Base-by-base conservation (phyloP, 2,113 vertebrate genomes). In the Sula dactylatra region DNA sequence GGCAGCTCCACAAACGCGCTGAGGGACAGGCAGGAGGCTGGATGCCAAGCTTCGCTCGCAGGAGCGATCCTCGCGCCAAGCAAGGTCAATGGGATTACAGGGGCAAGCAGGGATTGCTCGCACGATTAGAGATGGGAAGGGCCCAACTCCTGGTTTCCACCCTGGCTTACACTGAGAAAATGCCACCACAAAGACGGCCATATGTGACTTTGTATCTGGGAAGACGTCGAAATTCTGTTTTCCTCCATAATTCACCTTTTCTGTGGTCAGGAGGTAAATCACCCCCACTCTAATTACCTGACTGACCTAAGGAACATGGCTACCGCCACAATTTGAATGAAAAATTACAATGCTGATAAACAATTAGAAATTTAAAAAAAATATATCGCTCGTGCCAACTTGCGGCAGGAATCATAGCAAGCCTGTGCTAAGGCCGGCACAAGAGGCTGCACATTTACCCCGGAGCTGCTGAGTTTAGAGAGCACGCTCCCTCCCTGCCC, bases 221-320 rank as follows among this genome's bases (percentile, higher is more conserved):
- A 40, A 34, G 44, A 6, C 61, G 29, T 13, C 34, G 47, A 40
- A 79, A 12, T 2, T 1, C 61, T 1, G 6, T 4, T 76, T 59
- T 42, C 70, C 81, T 49, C 54, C 44, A 0, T 5, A 59, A 36
- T 56, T 38, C 0, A 0, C 64, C 16, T 69, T 27, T 73, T 31
- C 79, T 31, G 79, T 1, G 0, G 56, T 14, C 44, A 18, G 56
- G 40, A 42, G 56, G 64, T 14, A 79, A 90, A 80, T 49, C 25
- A 8, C 4, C 25, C 6, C 27, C 9, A n/a, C 10, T 13, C 27
- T 3, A 40, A 56, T 5, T 7, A 40, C 40, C 25, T 2, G 19
- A 6, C 40, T 21, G 8, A 11, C 34, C 6, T 0, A 5, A 20
- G 36, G 32, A 34, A 69, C 36, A 0, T 0, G 0, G 49, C 56